Evolutionary conservation across 2,113 vertebrate genomes (phyloP).

Genomic region (Larimichthys polyactis): DNA sequence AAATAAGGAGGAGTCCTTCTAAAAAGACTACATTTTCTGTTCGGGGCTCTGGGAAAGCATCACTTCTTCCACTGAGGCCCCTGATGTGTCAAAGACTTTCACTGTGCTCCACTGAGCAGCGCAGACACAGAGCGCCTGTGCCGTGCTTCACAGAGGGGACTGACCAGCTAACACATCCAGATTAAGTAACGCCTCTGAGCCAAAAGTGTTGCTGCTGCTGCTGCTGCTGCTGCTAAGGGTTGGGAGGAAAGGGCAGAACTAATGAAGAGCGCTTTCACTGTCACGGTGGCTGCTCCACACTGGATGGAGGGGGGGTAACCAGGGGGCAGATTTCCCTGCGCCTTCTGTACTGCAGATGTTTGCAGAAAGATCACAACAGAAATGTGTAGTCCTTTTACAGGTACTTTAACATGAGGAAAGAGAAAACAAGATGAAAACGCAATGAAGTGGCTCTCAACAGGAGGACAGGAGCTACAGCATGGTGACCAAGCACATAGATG

Average conservation of each 20-base stretch:
- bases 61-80: slow-evolving; percentile 70
- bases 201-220: slow-evolving; percentile 32
- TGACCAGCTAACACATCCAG: slow-evolving; percentile 49
- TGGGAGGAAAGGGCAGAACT: slow-evolving; percentile 21
- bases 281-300: slow-evolving; percentile 12
- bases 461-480: not conserved
- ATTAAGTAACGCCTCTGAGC: slow-evolving; percentile 61
- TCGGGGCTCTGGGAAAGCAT: slow-evolving; percentile 53
- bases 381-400: not conserved
- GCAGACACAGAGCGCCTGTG: slow-evolving; percentile 64
- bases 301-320: not conserved
- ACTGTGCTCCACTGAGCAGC: slow-evolving; percentile 68
- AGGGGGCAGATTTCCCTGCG: slow-evolving; percentile 2
- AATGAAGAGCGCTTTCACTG: slow-evolving; percentile 54
- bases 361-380: not conserved
- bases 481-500: slow-evolving; percentile 30
- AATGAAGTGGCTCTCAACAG: not conserved
- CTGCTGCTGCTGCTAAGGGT: slow-evolving; percentile 13
- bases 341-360: not conserved
- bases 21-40: slow-evolving; percentile 47
- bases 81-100: slow-evolving; percentile 64
- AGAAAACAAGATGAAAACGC: not conserved
- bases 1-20: slow-evolving; percentile 46
- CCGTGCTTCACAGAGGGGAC: slow-evolving; percentile 19
- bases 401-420: not conserved